Evolutionary conservation across 2,113 vertebrate species (phyloP), one percentile per base, ranked within the genome.

Genomic region (Actinemys pallida): DNA sequence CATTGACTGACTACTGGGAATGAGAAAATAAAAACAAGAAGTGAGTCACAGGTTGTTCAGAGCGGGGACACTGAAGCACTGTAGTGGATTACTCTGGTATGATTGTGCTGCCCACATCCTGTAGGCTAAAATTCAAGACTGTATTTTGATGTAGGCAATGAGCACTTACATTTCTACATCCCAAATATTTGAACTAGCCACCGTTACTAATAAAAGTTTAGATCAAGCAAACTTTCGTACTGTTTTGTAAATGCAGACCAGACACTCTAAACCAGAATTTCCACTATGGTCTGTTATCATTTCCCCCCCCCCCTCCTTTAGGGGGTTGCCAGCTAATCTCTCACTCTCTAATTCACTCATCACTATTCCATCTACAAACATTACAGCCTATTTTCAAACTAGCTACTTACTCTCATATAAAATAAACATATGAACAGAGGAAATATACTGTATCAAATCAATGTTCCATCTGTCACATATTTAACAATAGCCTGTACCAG

Each of bases 11-110:
- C 31, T 65, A 3, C 72, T 92, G 83, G 47, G 84, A 90, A 86
- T 83, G 83, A 92, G 83, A 95, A 96, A 96, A 96, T 84, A 69
- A 93, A 95, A 96, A 88, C 89, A 93, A 94, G 89, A 92, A 72
- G 83, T 93, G 93, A 95, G 92, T 95, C 97, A 97, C 92, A 88
- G 83, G 45, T 81, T 96, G 87, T 90, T 76, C 84, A 84, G 83
- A 87, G 62, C 92, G 84, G 42, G 72, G 81, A 85, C 1, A 0
- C 35, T 83, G 65, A 49, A 53, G 85, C 57, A 27, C 45, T 90
- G 31, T 84, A 93, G 92, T 83, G 56, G 87, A 94, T 92, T 92
- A 57, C 57, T 95, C 86, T 31, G 54, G 81, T 25, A 47, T 5
- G 10, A 17, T 39, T 31, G n/a, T 84, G 85, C 56, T 88, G 81